Evolutionary conservation across 2,888 invertebrate genomes (phyloP), one percentile per base, ranked within the genome.

Genomic region (Drosophila prolongata): DNA sequence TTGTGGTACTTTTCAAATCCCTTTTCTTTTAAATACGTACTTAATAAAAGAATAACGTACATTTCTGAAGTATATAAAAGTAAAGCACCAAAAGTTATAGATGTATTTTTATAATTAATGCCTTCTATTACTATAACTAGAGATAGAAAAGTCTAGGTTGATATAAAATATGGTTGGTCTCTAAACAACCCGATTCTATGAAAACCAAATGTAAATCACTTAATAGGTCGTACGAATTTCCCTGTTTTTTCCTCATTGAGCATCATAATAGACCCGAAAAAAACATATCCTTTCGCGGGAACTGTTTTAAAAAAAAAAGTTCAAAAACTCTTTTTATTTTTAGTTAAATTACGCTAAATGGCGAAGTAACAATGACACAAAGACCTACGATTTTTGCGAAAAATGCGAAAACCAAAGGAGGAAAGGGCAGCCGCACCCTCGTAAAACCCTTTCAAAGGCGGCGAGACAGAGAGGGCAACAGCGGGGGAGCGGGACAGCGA

Each of bases 401-500:
- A 87, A 77, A 59, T 76, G 65, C 76, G 67, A 66, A 65, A 83
- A 19, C 40, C 35, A 55, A n/a, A 35, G 50, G 38, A 49, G 59
- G 59, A 78, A 76, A 62, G 67, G 62, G 52, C 57, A 54, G 52
- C 66, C 66, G 47, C 74, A 81, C 79, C 87, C 74, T 88, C 64
- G 86, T 88, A 88, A 83, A 83, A 83, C 83, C 88, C 83, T 83
- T 83, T 83, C 14, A 52, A 82, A 16, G 30, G 46, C 42, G 35
- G 54, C 24, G 42, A 24, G 30, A 49, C 13, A 34, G 34, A 10
- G 50, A 14, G 19, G 14, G 46, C 10, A 43, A 11, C 27, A n/a
- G 40, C 1, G 19, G 6, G 14, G n/a, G 27, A 9, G 47, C 3
- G 24, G 13, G 46, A 47, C 37, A 11, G 49, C n/a, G 14, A 1